These are phyloP conservation scores for Tinea trinotella DNA, from an alignment of 2,888 invertebrate genomes.

Conservation along the genomic window DNA sequence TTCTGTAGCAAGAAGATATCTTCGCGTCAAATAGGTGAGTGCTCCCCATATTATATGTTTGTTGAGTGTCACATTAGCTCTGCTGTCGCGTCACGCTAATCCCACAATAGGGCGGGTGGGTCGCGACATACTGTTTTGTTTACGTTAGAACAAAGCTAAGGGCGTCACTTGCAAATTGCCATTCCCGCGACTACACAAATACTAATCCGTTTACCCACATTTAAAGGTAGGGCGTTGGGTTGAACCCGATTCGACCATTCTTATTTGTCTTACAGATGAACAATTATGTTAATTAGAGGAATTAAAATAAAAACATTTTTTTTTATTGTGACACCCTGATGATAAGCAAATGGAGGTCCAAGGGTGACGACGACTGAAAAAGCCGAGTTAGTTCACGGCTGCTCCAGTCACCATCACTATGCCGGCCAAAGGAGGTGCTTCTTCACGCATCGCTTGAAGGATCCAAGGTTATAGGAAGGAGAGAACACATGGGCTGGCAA, in stretches of 20 bases:
- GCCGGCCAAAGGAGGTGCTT: no score
- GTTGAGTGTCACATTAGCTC: conserved; percentile 16
- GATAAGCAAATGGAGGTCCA: no score
- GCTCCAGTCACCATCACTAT: no score
- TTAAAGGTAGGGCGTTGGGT: conserved; percentile 21
- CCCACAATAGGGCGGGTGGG: conserved; percentile 18
- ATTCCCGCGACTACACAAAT: conserved; percentile 25
- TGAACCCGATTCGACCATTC: background rate
- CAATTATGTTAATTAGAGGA: no score
- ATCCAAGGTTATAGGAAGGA: no score
- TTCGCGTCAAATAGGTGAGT: background rate
- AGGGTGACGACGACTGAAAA: no score
- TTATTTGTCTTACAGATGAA: background rate
- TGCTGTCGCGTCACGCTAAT: conserved; percentile 17
- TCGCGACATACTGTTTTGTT: conserved; percentile 17
- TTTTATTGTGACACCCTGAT: no score
- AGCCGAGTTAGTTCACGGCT: no score
- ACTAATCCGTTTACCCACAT: conserved; percentile 27
- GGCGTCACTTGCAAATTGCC: conserved; percentile 31
- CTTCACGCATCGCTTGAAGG: no score
- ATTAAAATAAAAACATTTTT: no score
- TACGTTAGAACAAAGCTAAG: conserved; percentile 21
- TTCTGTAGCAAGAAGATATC: background rate
- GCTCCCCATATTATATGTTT: background rate
- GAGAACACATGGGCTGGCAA: no score